Evolutionary conservation across 2,113 vertebrate genomes (phyloP).

Genomic region (Nothocercus julius): DNA sequence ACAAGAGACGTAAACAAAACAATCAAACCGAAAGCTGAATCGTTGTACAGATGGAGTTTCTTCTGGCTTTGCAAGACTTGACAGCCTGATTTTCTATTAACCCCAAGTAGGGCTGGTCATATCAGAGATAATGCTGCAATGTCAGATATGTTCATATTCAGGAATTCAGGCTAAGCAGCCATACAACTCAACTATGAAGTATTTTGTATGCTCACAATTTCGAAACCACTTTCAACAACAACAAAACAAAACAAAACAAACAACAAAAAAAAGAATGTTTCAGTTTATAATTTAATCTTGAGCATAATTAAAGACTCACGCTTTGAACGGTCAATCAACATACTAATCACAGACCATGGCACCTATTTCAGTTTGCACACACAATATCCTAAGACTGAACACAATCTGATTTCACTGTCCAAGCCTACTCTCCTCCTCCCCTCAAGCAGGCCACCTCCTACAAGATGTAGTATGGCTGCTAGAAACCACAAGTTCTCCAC

Average conservation of each 20-base stretch:
- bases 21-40: slow-evolving; percentile 60
- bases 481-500: not conserved
- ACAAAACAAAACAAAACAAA: no score
- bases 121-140: slow-evolving; percentile 22
- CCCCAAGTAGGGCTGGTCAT: slow-evolving; percentile 31
- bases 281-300: not conserved
- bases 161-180: slow-evolving; percentile 50
- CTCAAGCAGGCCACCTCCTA: not conserved
- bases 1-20: slow-evolving; percentile 69
- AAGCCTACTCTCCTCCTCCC: not conserved
- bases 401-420: not conserved
- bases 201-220: not conserved
- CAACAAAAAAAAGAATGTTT: not conserved
- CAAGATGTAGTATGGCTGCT: not conserved
- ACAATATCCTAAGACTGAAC: not conserved
- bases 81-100: slow-evolving; percentile 51
- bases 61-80: slow-evolving; percentile 46
- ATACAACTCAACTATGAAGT: not conserved
- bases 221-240: slow-evolving; percentile 46
- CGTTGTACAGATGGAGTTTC: slow-evolving; percentile 35
- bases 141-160: slow-evolving; percentile 19
- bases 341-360: not conserved
- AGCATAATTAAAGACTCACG: slow-evolving; percentile 18
- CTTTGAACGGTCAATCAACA: not conserved
- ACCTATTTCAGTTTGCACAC: not conserved